phyloP scores from a whole-genome alignment of 2,888 invertebrate genomes.

The Seira musarum region DNA sequence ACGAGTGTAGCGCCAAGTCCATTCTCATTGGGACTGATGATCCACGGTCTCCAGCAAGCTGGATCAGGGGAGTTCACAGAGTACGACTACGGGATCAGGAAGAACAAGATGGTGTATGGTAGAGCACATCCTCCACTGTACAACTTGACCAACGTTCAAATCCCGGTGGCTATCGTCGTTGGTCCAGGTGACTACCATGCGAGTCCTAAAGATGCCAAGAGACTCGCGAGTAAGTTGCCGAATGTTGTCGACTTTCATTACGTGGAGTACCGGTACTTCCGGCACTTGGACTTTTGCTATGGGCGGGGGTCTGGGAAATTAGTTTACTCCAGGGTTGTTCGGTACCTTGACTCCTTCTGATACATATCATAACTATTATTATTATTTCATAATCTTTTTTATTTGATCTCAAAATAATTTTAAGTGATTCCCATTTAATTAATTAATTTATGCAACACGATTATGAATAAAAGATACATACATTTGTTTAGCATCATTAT shows the following conservation, averaged over 20 bases:
- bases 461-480: too few species aligned
- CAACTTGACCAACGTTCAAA: conserved; percentile 45
- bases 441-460: too few species aligned
- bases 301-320: conserved; percentile 36
- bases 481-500: too few species aligned
- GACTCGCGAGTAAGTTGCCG: conserved; percentile 44
- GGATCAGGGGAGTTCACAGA: conserved; percentile 26
- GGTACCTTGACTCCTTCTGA: background rate
- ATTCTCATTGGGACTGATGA: background rate
- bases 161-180: conserved; percentile 53
- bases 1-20: conserved; percentile 20
- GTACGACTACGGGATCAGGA: conserved; percentile 35
- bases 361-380: too few species aligned
- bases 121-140: conserved; percentile 37
- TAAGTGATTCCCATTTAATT: too few species aligned
- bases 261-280: conserved; percentile 36
- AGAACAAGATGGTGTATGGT: conserved; percentile 41
- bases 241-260: conserved; percentile 36
- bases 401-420: too few species aligned
- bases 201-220: conserved; percentile 35
- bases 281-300: conserved; percentile 51
- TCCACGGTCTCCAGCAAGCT: conserved; percentile 34
- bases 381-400: too few species aligned
- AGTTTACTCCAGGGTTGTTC: conserved; percentile 23
- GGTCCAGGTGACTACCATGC: conserved; percentile 17